Evolutionary conservation across 1,140 invertebrate genomes (phyloP), one percentile per base, ranked within the genome.

Genomic region (Pinna nobilis): DNA sequence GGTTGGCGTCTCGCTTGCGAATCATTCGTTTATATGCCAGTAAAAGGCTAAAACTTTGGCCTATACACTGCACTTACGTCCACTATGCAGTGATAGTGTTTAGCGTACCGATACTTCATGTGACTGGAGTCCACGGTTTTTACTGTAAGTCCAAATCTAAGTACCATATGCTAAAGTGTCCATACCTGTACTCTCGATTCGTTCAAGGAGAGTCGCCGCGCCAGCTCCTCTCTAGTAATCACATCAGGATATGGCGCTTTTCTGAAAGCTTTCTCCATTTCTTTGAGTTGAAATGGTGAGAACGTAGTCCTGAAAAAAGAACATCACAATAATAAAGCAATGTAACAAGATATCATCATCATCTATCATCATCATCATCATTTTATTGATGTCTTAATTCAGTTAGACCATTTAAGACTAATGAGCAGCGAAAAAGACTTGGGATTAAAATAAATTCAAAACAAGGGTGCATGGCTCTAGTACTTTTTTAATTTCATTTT

Each of bases 231-330:
- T 47, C 97, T 90, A 0, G 96, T 97, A 83, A 98, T 98, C 0
- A 99, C 97, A 87, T 98, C 97, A 0, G 97, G 97, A 87, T 99
- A 99, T 0, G 97, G 97, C 0, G 97, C 97, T 55, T 95, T 91
- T 83, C 98, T 95, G 81, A 99, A 98, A 0, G 97, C 96, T 18
- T 95, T 90, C 85, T 98, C 97, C 81, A 99, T 88, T 84, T 98
- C 96, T 85, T 98, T 97, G 49, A 99, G 89, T 86, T 99, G 97
- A 85, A 96, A 97, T 0, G 96, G 95, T 0, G 97, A 98, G 85
- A 99, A 99, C 0, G 97, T 98, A 0, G 97, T 98, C 89, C 97
- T 87, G 63, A 15, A 76, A 71, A 5, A 44, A 51, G 3, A 41
- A 51, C 44, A 30, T 33, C 3, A 60, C 11, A 73, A 59, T 50